phyloP scores from a whole-genome alignment of 2,113 vertebrate genomes.

The Tautogolabrus adspersus region DNA sequence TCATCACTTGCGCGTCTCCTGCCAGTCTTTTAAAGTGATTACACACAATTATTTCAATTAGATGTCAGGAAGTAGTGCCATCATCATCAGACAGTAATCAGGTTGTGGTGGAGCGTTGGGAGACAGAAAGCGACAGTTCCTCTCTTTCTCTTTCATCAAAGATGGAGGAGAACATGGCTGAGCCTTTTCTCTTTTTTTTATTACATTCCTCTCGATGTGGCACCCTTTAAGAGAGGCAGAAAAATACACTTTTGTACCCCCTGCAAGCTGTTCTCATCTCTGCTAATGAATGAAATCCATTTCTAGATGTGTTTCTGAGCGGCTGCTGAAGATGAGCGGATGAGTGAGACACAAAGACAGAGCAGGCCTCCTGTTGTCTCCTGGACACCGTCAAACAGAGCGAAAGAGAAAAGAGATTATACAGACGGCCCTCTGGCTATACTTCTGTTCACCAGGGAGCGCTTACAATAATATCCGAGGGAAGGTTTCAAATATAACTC shows the following conservation, averaged over 20 bases:
- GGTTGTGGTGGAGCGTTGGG: conserved; percentile 68
- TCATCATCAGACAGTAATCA: conserved; percentile 76
- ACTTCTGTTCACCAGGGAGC: conserved; percentile 15
- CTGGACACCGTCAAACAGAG: conserved; percentile 49
- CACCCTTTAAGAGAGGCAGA: conserved; percentile 41
- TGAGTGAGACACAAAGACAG: conserved; percentile 50
- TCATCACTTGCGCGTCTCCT: conserved; percentile 70
- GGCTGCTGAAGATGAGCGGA: conserved; percentile 45
- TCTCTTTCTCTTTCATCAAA: conserved; percentile 69
- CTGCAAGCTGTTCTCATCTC: conserved; percentile 57
- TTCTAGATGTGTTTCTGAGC: conserved; percentile 60
- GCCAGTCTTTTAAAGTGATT: conserved; percentile 81
- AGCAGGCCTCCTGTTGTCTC: conserved; percentile 49
- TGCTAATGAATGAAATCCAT: conserved; percentile 67
- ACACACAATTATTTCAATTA: conserved; percentile 80
- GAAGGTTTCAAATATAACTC: background rate
- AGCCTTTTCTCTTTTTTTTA: conserved; percentile 30
- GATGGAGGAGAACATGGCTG: conserved; percentile 47
- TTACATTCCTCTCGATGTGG: conserved; percentile 29
- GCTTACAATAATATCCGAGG: conserved; percentile 2
- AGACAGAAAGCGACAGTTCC: conserved; percentile 63
- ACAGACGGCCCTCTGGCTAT: conserved; percentile 26
- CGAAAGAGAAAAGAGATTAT: conserved; percentile 16
- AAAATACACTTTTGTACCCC: conserved; percentile 40
- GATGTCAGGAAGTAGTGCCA: conserved; percentile 73